A percentile compares a stretch with the other conserved stretches of the same genome.
Conservation (phyloP, 2,113 vertebrate genomes). For the Rostratula benghalensis region DNA sequence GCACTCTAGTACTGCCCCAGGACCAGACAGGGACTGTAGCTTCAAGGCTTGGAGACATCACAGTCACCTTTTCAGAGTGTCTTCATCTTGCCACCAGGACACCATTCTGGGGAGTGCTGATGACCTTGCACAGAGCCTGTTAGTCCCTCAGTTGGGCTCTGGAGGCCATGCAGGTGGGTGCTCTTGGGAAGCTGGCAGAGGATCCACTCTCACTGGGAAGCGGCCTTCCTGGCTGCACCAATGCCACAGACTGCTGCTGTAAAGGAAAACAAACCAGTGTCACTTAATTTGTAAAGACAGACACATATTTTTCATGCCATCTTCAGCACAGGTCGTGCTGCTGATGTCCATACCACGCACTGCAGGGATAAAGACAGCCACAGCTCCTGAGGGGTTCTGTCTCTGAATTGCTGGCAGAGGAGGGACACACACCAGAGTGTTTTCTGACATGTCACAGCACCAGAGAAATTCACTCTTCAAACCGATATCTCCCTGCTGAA, state of each 20-base stretch:
- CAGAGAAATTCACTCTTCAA: not conserved
- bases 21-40: not conserved
- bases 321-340: not conserved
- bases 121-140: not conserved
- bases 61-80: not conserved
- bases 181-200: not conserved
- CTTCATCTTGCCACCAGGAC: not conserved
- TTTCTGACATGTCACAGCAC: not conserved
- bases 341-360: not conserved
- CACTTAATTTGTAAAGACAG: not conserved
- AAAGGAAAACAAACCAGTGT: not conserved
- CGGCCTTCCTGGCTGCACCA: not conserved
- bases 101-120: not conserved
- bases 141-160: fast-evolving
- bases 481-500: not conserved
- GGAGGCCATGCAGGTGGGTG: fast-evolving
- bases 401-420: not conserved
- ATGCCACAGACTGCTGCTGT: fast-evolving
- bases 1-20: not conserved
- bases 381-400: not conserved
- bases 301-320: not conserved
- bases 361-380: not conserved
- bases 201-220: not conserved
- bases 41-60: not conserved
- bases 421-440: not conserved